Conservation (phyloP, 2,888 invertebrate genomes). For the Megastigmus dorsalis region DNA sequence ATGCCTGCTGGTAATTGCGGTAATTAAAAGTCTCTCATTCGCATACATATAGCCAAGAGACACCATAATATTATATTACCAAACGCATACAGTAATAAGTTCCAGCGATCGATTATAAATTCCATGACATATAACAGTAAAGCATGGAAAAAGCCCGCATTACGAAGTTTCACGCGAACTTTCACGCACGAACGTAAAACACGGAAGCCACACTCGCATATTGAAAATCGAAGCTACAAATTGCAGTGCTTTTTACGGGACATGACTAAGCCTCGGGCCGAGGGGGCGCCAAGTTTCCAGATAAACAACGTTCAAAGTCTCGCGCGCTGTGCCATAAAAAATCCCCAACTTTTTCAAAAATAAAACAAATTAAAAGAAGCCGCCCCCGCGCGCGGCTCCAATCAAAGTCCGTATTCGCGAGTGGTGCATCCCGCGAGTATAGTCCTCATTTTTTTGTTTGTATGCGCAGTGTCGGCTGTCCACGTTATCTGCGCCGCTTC, state of each 20-base stretch:
- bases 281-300: conserved; percentile 1
- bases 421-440: too few species aligned
- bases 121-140: not conserved
- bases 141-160: not conserved
- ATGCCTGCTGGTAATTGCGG: too few species aligned
- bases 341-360: conserved; percentile 1
- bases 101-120: not conserved
- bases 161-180: conserved; percentile 7
- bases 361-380: not conserved
- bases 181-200: conserved; percentile 10
- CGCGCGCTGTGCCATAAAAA: not conserved
- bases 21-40: too few species aligned
- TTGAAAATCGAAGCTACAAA: conserved; percentile 33
- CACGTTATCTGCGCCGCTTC: too few species aligned
- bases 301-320: conserved; percentile 14
- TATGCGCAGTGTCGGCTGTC: too few species aligned
- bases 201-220: not conserved
- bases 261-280: not conserved
- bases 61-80: too few species aligned
- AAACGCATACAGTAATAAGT: too few species aligned
- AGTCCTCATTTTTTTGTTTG: too few species aligned
- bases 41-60: too few species aligned
- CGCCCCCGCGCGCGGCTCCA: too few species aligned
- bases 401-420: too few species aligned
- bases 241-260: conserved; percentile 16